phyloP scores from a whole-genome alignment of 1,140 invertebrate genomes.

The Holcopasites calliopsidis region DNA sequence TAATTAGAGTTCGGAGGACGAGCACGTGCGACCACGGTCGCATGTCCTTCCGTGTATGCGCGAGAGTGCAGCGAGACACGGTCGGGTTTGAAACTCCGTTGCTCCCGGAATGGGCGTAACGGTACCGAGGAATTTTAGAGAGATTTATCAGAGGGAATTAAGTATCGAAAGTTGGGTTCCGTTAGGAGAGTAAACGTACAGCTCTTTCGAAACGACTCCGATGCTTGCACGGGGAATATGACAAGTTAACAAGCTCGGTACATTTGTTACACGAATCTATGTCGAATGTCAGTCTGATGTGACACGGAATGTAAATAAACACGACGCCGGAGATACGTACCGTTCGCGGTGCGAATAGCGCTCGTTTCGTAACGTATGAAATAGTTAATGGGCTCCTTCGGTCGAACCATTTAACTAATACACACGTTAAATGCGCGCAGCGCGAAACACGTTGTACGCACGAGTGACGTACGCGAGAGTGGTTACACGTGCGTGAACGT shows the following conservation, averaged over 20 bases:
- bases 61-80: slow-evolving; percentile 4
- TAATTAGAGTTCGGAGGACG: background rate
- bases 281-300: background rate
- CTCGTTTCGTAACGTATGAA: background rate
- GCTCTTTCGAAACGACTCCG: background rate
- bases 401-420: slow-evolving; percentile 9
- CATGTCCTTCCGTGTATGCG: background rate
- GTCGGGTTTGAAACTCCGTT: background rate
- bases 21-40: slow-evolving; percentile 14
- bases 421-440: background rate
- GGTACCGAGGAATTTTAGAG: slow-evolving; percentile 31
- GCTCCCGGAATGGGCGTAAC: slow-evolving; percentile 14
- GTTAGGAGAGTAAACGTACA: slow-evolving; percentile 8
- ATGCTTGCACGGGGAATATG: background rate
- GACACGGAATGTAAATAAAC: slow-evolving; percentile 21
- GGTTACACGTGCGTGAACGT: slow-evolving; percentile 29
- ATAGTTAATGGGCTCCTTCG: background rate
- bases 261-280: too few species aligned
- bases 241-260: too few species aligned
- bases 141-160: slow-evolving; percentile 22
- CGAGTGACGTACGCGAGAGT: background rate
- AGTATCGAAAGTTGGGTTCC: slow-evolving; percentile 4
- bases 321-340: background rate
- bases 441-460: slow-evolving; percentile 12
- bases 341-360: background rate